Evolutionary conservation across 2,797 vertebrate species (phyloP), one percentile per base, ranked within the genome.

Genomic region (Gymnoscopelus microlampas): DNA sequence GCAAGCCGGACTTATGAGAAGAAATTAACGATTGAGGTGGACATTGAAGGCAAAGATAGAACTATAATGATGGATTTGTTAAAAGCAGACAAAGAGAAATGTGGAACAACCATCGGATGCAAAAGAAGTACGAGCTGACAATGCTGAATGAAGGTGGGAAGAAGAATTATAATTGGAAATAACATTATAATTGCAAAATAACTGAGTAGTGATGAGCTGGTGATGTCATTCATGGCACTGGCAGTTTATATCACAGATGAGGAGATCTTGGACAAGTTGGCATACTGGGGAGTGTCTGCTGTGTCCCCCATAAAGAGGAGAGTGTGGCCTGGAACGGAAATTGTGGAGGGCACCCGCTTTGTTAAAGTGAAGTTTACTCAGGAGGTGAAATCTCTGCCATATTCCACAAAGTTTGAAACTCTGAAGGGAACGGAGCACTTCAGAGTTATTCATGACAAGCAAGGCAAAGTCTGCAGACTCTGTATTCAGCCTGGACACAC

Each of bases 361-460:
- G 1, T 68, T 2, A 49, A 54, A 5, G 72, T 74, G 11, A 24
- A 49, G 5, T 63, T 68, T 10, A 60, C 58, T 2, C 11, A 24
- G 5, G 26, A 11, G 1, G 50, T 68, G 3, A n/a, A 6, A 7
- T 74, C 72, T 0, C 26, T 74, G 60, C 72, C 72, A 14, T 74
- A 68, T 24, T 63, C 59, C 7, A 61, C 60, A 0, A 29, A 19
- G n/a, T 58, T 68, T 24, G 19, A 70, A 2, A 70, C 73, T 1
- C 55, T 51, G 3, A 32, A 70, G n/a, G n/a, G n/a, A n/a, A n/a
- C n/a, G n/a, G n/a, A n/a, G n/a, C n/a, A n/a, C n/a, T n/a, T n/a
- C n/a, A n/a, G 15, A 11, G 66, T 78, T 0, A 15, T 78, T 14
- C 70, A 73, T 35, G 55, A 73, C n/a, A 60, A 10, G 1, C 73